Evolutionary conservation across 2,888 invertebrate species (phyloP), one percentile per base, ranked within the genome.

Genomic region (Operophtera brumata): DNA sequence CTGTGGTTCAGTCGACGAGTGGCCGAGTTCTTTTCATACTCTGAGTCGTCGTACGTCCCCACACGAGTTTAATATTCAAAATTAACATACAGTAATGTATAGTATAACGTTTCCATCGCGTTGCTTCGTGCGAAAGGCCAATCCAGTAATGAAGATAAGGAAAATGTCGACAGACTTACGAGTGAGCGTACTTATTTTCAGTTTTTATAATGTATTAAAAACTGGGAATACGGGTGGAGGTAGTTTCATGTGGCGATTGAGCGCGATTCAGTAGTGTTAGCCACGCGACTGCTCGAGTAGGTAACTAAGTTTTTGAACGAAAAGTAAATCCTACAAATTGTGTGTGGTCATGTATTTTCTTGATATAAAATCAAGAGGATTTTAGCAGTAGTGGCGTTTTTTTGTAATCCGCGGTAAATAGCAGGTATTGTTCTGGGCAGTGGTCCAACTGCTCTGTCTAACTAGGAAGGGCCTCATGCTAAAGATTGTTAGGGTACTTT

Each of bases 1-100:
- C 42, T 50, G 47, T 51, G 43, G 9, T 44, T 35, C 34, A 43
- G 50, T 44, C 65, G 68, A 75, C 73, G 73, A 79, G 77, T 79
- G 81, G 79, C 77, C 77, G 78, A 79, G 71, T 77, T 82, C 77
- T 75, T 75, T 78, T 78, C 75, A 76, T 75, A 73, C 70, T 30
- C 47, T 26, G 4, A 20, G 20, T 20, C 20, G 20, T 20, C 39
- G 37, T 71, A 70, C 72, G 75, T 73, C 76, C 71, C 62, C 66
- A 74, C 71, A 71, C 73, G 69, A 73, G 67, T 82, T 78, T 81
- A 80, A 81, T 82, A 76, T 70, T 70, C 70, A 65, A 65, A 81
- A 82, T 77, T 73, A 77, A 74, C 79, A 80, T 74, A 73, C 67
- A 66, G 46, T 36, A 35, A 7, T 47, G 35, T 47, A 35, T 44